Conservation (phyloP, 1,140 invertebrate genomes). For the Helicorthomorpha holstii region DNA sequence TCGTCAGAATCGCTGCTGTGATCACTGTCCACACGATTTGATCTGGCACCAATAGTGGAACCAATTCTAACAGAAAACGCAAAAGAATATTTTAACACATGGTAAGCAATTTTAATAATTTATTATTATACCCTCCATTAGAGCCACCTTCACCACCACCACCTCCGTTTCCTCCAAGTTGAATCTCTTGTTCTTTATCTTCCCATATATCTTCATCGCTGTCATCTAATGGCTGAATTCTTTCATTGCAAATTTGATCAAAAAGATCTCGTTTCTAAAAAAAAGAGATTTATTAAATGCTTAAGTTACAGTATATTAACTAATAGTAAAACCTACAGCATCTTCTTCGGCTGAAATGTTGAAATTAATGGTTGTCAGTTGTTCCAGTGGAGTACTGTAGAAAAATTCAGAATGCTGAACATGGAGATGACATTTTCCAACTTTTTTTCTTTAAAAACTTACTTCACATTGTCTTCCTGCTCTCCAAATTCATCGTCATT, state of each 20-base stretch:
- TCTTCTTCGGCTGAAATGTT: constrained; percentile 31
- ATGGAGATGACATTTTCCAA: neutral
- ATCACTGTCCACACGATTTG: constrained; percentile 15
- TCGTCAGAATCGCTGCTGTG: constrained; percentile 22
- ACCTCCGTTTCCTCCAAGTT: neutral
- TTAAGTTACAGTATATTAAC: constrained; percentile 3
- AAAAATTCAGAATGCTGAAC: neutral
- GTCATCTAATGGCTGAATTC: constrained; percentile 29
- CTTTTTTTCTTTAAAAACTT: constrained; percentile 15
- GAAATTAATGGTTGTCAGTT: constrained; percentile 33
- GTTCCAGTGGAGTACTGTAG: constrained; percentile 30
- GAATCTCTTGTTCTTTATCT: constrained; percentile 24
- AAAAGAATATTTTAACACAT: neutral
- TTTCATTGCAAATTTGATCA: constrained; percentile 34
- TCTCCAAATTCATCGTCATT: constrained; percentile 47
- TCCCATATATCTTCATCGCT: constrained; percentile 32
- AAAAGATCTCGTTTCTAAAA: constrained; percentile 32
- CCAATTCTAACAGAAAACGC: neutral
- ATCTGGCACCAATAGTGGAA: neutral
- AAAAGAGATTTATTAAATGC: constrained; percentile 10
- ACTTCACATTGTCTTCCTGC: constrained; percentile 40
- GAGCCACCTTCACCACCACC: too few relatives aligned
- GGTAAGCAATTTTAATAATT: too few relatives aligned
- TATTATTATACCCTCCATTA: too few relatives aligned
- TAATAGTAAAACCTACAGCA: constrained; percentile 13